phyloP scores from a whole-genome alignment of 2,113 vertebrate species.

The Vicugna pacos region DNA sequence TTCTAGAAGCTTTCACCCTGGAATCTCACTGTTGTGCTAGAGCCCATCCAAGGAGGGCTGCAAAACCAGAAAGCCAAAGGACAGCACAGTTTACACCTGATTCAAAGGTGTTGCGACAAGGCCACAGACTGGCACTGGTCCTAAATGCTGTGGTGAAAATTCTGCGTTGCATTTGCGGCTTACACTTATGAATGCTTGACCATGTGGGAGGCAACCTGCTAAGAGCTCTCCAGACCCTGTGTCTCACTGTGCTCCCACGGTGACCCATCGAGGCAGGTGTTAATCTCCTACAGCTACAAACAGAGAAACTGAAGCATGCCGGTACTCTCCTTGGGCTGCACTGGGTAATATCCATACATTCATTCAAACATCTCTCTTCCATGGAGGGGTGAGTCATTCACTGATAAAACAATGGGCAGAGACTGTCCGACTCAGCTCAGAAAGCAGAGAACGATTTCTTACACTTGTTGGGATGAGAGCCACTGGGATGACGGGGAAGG shows the following conservation, averaged over 20 bases:
- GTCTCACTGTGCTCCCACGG: not conserved
- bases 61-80: conserved; percentile 40
- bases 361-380: not conserved
- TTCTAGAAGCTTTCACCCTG: conserved; percentile 63
- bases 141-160: not conserved
- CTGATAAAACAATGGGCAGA: not conserved
- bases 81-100: not conserved
- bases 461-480: not conserved
- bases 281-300: not conserved
- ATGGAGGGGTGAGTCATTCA: not conserved
- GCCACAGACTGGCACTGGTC: not conserved
- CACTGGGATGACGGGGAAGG: not conserved
- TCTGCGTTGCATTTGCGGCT: not conserved
- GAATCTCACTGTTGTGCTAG: conserved; percentile 3
- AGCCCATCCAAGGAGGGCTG: conserved; percentile 38
- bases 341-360: not conserved
- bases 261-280: not conserved
- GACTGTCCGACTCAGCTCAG: not conserved
- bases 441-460: not conserved
- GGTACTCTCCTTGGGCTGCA: not conserved
- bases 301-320: not conserved
- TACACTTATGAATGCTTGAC: not conserved
- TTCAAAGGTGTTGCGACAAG: not conserved
- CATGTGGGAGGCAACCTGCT: not conserved
- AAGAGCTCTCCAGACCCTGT: not conserved